Conservation (phyloP, 2,113 vertebrate species). For the Takifugu flavidus region DNA sequence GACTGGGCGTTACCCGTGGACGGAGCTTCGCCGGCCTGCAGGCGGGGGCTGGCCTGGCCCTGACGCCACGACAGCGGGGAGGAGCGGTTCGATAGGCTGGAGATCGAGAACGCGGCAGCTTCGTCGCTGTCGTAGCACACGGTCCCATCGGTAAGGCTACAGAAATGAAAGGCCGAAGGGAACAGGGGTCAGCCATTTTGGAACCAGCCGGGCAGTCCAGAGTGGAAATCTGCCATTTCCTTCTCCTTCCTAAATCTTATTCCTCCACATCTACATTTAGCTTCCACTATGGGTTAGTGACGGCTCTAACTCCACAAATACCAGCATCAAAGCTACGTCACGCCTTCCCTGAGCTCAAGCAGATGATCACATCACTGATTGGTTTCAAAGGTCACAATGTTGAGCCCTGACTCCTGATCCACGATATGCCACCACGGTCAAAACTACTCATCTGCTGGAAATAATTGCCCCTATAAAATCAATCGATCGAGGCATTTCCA, state of each 20-base stretch:
- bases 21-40: slow-evolving; percentile 91
- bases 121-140: slow-evolving; percentile 91
- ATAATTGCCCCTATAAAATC: slow-evolving; percentile 15
- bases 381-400: slow-evolving; percentile 16
- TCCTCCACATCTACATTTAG: too few species aligned
- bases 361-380: slow-evolving; percentile 4
- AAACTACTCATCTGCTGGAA: slow-evolving; percentile 26
- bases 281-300: too few species aligned
- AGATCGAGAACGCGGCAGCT: slow-evolving; percentile 85
- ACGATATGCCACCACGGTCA: slow-evolving; percentile 16
- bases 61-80: slow-evolving; percentile 94
- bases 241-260: background rate
- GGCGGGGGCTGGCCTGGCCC: slow-evolving; percentile 89
- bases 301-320: background rate
- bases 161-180: slow-evolving; percentile 13
- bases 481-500: slow-evolving; percentile 22
- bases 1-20: slow-evolving; percentile 84
- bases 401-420: slow-evolving; percentile 17
- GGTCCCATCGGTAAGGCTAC: slow-evolving; percentile 84
- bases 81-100: slow-evolving; percentile 91
- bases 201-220: background rate
- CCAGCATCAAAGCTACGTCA: background rate
- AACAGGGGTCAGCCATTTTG: background rate
- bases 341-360: slow-evolving; percentile 7
- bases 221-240: slow-evolving; percentile 7